Conservation (phyloP, 2,797 vertebrate species). For the Galagoides demidoff region DNA sequence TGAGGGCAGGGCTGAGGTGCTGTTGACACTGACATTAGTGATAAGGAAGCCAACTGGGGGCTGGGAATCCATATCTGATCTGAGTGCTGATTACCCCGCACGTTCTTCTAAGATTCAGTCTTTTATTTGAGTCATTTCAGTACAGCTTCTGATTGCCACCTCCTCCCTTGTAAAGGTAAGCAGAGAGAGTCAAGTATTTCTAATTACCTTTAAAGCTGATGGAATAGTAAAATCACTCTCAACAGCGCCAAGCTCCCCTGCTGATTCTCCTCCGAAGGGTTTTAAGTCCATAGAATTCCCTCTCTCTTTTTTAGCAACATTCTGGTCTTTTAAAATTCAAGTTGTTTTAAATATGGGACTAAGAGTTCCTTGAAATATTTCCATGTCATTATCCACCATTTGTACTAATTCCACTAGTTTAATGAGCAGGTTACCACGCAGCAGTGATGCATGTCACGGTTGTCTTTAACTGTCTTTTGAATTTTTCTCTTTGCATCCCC, state of each 20-base stretch:
- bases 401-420: neutral
- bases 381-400: neutral
- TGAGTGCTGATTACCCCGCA: neutral
- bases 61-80: neutral
- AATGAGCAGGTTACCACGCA: neutral
- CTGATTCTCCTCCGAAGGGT: neutral
- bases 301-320: neutral
- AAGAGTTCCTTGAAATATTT: neutral
- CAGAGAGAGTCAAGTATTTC: neutral
- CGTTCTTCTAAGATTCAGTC: neutral
- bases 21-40: neutral
- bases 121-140: neutral
- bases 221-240: neutral
- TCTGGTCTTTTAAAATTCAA: neutral
- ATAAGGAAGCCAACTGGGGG: neutral
- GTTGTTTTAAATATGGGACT: neutral
- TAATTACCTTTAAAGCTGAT: neutral
- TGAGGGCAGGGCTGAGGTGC: rapidly evolving
- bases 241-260: neutral
- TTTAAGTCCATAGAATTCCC: neutral
- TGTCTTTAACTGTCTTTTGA: neutral
- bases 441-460: neutral
- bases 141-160: neutral
- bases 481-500: neutral
- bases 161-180: neutral